A percentile compares a stretch with the other conserved stretches of the same genome.
phyloP scores from a whole-genome alignment of 2,113 vertebrate species.

The Falcunculus frontatus region DNA sequence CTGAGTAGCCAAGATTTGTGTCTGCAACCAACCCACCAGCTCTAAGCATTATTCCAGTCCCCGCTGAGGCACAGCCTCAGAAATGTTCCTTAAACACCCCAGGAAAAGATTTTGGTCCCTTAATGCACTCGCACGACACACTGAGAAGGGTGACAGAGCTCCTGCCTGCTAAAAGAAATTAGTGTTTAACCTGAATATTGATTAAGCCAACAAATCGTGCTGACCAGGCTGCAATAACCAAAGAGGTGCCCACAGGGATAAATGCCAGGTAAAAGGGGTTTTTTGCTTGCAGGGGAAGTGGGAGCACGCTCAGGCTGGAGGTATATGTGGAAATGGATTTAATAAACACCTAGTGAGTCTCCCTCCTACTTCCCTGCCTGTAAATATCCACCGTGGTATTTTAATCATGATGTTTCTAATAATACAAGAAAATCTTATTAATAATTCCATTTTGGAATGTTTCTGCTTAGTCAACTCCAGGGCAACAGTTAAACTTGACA shows the following conservation, averaged over 20 bases:
- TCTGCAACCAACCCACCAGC: not conserved
- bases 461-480: slow-evolving; percentile 19
- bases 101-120: not conserved
- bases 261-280: not conserved
- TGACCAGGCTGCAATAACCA: not conserved
- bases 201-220: not conserved
- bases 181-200: not conserved
- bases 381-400: not conserved
- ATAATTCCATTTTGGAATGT: slow-evolving; percentile 17
- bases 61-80: not conserved
- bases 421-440: slow-evolving; percentile 11
- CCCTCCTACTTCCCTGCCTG: not conserved
- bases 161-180: not conserved
- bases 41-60: not conserved
- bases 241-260: not conserved
- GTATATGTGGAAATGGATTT: not conserved
- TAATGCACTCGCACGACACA: not conserved
- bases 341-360: slow-evolving; percentile 30
- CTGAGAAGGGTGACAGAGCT: not conserved
- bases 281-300: not conserved
- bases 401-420: not conserved
- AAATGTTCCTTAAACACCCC: not conserved
- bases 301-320: not conserved
- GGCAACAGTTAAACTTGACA: slow-evolving; percentile 10
- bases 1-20: not conserved